phyloP scores from a whole-genome alignment of 2,888 invertebrate genomes.

The Iselma pallidipennis region DNA sequence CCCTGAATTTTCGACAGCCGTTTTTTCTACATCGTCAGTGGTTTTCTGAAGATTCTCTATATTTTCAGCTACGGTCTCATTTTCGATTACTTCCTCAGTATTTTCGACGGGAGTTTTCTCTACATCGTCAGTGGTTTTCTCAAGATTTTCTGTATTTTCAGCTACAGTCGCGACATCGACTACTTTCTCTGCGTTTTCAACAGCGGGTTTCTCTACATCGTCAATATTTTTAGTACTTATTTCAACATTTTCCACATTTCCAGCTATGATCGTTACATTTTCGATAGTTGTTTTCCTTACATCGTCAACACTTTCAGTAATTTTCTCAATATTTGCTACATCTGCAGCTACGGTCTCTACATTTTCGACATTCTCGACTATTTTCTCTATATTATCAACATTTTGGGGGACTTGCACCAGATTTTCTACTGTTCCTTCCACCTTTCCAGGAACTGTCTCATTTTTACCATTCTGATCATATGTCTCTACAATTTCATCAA shows the following conservation, averaged over 20 bases:
- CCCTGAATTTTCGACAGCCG: too few relatives aligned
- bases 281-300: background rate
- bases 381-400: background rate
- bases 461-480: background rate
- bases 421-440: background rate
- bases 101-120: background rate
- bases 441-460: background rate
- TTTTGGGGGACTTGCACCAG: background rate
- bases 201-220: background rate
- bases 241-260: background rate
- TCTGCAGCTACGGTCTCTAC: background rate
- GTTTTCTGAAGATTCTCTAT: background rate
- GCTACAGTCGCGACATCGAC: background rate
- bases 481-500: background rate
- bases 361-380: background rate
- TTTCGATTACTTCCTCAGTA: background rate
- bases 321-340: background rate
- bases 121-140: background rate
- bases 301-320: background rate
- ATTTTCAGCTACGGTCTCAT: background rate
- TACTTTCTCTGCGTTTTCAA: background rate
- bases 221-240: background rate
- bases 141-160: background rate
- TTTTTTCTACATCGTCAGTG: constrained; percentile 7
- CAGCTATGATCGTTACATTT: background rate